These are phyloP conservation scores for Streptopelia turtur DNA, from an alignment of 2,797 vertebrate species.

Conservation along the genomic window DNA sequence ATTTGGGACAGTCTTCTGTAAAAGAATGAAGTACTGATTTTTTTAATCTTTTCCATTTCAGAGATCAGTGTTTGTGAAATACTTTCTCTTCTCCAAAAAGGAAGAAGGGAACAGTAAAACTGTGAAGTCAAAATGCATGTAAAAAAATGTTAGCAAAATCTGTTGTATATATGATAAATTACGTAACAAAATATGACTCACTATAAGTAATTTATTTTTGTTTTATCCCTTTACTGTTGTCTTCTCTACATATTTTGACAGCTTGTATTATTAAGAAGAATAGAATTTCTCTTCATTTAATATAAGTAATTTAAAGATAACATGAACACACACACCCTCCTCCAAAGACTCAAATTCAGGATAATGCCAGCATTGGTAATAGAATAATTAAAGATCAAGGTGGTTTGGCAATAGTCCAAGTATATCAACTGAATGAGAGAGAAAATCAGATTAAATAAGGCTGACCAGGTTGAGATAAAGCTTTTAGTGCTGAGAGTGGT, in stretches of 20 bases:
- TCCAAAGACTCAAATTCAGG: neutral
- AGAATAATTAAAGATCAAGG: conserved; percentile 1
- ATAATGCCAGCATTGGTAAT: neutral
- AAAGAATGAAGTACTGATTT: neutral
- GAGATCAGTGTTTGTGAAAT: neutral
- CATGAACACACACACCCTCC: neutral
- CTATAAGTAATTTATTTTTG: neutral
- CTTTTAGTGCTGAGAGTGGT: neutral
- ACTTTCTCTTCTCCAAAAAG: neutral
- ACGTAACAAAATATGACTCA: neutral
- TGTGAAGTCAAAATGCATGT: neutral
- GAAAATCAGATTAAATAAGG: neutral
- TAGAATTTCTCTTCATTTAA: neutral
- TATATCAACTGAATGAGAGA: neutral
- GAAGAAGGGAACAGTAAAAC: neutral
- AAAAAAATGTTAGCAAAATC: neutral
- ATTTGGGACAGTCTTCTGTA: neutral
- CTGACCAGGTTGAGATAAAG: neutral
- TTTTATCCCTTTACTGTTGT: neutral
- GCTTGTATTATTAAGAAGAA: neutral
- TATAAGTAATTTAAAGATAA: neutral
- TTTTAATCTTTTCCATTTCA: neutral
- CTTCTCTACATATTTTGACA: neutral
- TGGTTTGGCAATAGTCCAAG: neutral
- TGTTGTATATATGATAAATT: neutral